These are phyloP conservation scores for Cheilosia scutellata DNA, from an alignment of 2,888 invertebrate genomes.

Conservation along the genomic window DNA sequence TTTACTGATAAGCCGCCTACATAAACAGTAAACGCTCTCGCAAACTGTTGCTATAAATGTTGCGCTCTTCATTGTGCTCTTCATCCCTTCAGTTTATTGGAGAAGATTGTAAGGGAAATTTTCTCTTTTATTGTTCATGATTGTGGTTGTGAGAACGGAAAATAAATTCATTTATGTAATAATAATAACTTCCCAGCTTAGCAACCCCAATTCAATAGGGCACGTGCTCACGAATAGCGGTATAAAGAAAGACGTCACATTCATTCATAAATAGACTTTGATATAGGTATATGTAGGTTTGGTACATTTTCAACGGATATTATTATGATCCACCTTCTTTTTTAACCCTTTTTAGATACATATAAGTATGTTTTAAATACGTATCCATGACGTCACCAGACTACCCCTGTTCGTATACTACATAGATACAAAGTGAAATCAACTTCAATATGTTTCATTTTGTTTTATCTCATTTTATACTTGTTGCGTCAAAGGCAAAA, in stretches of 20 bases:
- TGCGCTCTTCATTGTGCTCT: constrained; percentile 9
- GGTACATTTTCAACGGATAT: neutral
- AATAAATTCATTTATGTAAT: neutral
- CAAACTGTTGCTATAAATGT: neutral
- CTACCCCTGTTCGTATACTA: neutral
- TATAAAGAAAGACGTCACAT: constrained; percentile 25
- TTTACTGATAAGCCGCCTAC: constrained; percentile 52
- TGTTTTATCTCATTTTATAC: constrained; percentile 11
- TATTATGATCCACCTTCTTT: too few relatives aligned
- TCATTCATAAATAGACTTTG: constrained; percentile 30
- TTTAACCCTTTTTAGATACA: neutral
- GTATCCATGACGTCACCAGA: constrained; percentile 2
- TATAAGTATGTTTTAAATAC: neutral
- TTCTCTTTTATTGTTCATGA: constrained; percentile 18
- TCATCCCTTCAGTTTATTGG: constrained; percentile 22
- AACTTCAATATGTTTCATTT: constrained; percentile 17
- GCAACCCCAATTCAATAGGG: neutral
- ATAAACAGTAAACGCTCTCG: constrained; percentile 3
- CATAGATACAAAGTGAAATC: neutral
- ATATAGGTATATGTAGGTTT: neutral
- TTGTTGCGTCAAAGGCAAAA: constrained; percentile 60
- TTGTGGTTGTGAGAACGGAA: constrained; percentile 1
- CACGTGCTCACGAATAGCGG: constrained; percentile 35
- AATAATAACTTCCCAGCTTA: neutral
- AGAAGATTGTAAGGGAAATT: constrained; percentile 28